Evolutionary conservation across 2,113 vertebrate species (phyloP).

Genomic region (Lonchura striata): DNA sequence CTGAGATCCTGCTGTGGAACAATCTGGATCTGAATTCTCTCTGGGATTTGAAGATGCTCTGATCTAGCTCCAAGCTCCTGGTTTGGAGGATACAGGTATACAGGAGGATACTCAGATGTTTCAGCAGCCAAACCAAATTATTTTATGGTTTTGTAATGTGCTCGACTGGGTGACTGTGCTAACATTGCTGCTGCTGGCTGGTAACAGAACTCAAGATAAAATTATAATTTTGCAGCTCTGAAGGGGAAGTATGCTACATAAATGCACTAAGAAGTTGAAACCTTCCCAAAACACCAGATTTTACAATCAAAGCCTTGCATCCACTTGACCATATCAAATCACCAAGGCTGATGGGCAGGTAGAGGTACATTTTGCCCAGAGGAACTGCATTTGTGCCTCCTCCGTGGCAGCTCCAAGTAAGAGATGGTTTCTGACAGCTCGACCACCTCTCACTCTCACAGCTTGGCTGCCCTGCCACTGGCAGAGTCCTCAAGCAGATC

Average conservation of each 20-base stretch:
- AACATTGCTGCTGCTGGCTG: background rate
- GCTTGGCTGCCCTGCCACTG: conserved; percentile 40
- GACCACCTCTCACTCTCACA: conserved; percentile 20
- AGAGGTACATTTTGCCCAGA: background rate
- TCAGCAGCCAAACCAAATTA: background rate
- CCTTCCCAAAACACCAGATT: background rate
- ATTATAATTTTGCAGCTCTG: background rate
- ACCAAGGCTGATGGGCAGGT: background rate
- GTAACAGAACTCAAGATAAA: background rate
- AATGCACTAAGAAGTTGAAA: background rate
- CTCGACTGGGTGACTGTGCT: background rate
- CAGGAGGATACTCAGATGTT: background rate
- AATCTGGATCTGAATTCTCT: background rate
- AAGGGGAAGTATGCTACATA: background rate
- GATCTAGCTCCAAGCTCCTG: background rate
- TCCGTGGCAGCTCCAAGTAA: background rate
- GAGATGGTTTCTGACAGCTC: conserved; percentile 6
- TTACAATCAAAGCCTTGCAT: background rate
- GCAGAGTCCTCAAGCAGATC: conserved; percentile 28
- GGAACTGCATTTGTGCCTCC: background rate
- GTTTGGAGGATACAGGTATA: background rate
- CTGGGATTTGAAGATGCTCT: background rate
- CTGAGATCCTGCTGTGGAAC: background rate
- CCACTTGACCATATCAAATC: background rate
- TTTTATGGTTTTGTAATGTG: background rate